Base-by-base conservation (phyloP, 2,888 invertebrate genomes). In the Heteromyza rotundicornis region DNA sequence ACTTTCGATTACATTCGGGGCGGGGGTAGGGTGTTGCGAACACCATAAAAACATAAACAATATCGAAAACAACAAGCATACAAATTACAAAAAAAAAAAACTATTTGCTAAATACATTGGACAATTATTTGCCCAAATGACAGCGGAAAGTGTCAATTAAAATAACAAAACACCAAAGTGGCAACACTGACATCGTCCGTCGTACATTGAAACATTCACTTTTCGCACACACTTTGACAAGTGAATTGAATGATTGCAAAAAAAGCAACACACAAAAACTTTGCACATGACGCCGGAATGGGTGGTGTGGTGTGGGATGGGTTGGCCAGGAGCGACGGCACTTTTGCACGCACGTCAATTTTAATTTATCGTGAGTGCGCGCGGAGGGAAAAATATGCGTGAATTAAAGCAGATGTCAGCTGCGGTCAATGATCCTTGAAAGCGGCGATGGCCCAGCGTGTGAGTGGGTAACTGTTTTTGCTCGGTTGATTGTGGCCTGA, bases 71-170 rank as follows among this genome's bases (percentile, higher is more conserved):
- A 47, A 47, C 47, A 47, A 47, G 19, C 17, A 47, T 20, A 5
- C 19, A 17, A 47, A 20, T 47, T 19, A 47, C 17, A 20, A 47
- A 17, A 19, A 47, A 17, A 20, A 19, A 12, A 47, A 47, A 47
- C 47, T 19, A 47, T 47, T 47, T 19, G 47, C 19, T 47, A 47
- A 47, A 19, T 19, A 47, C 47, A 47, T 47, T 47, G 17, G 20
- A 47, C 47, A 47, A 20, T 47, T 47, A 47, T 47, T 47, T 47
- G 47, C 19, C 17, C 20, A 47, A 66, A 65, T 64, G 63, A 65
- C 67, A 78, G 71, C 71, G 72, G 75, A 71, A 77, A 77, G 76
- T 76, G 73, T 74, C 78, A 76, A 78, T 76, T 76, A 71, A 75
- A 68, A 65, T 64, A 59, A 64, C 64, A 62, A 64, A 62, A 64